Evolutionary conservation across 2,888 invertebrate genomes (phyloP), one percentile per base, ranked within the genome.

Genomic region (Lampropteryx suffumata): DNA sequence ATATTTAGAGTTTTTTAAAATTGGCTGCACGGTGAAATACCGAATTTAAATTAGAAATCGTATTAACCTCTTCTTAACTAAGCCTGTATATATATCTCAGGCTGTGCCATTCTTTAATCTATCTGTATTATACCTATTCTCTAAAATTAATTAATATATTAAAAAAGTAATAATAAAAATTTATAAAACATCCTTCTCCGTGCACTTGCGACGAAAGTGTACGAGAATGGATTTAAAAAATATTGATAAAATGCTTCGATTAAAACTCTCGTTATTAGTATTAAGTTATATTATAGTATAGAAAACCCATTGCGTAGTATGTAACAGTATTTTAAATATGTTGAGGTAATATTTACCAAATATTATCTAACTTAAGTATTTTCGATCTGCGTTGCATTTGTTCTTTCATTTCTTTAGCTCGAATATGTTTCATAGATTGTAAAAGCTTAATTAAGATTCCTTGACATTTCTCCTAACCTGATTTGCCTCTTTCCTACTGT

Each of bases 21-120:
- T 69, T 71, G 72, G 71, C 65, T 78, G 87, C 87, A 82, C 81
- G 79, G 80, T 82, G 87, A 79, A 86, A 84, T 85, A 86, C 84
- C 85, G 86, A 86, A 75, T 71, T 59, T 58, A 57, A 57, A 54
- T 56, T 57, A 59, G 50, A 55, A 53, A 58, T 53, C 50, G 44
- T 55, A 44, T 52, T 34, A 42, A 47, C 14, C 30, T 53, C 50
- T 51, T 54, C 36, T 39, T 53, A 45, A 36, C n/a, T 46, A 51
- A 46, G 62, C 62, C 59, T 59, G 57, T 52, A 36, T 44, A 62
- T 61, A 62, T 46, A 39, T 44, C 61, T 66, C 76, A 62, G 84
- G 83, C 79, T 67, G 80, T 80, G 84, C 81, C 82, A 76, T 79
- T 62, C 71, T 80, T 70, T 79, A 76, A 73, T 68, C 57, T 78